Base-by-base conservation (phyloP, 2,888 invertebrate genomes). In the Lapara coniferarum region DNA sequence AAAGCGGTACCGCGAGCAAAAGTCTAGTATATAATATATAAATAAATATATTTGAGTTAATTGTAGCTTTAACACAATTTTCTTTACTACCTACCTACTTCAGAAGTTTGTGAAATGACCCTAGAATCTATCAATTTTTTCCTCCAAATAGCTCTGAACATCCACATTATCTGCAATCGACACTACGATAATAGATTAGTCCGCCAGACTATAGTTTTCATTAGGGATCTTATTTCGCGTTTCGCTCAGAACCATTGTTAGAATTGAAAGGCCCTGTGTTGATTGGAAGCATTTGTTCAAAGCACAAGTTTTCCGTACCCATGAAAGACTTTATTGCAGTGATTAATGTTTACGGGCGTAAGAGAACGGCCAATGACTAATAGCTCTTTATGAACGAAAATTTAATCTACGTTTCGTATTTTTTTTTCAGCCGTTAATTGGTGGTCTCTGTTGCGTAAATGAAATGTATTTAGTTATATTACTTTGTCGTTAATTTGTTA, bases 241-340 rank as follows among this genome's bases (percentile, higher is more conserved):
- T 87, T 87, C 81, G 83, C 81, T 79, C 82, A 56, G 72, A 73
- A 66, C 78, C 74, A 83, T 87, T 84, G 81, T 82, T 79, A 77
- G 81, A 79, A 82, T 85, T 85, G 85, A 86, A 85, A 85, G 79
- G 82, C 79, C 74, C 66, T 75, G 72, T 71, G 5, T 51, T 85
- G 87, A 88, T 89, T 88, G 85, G 87, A 81, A 84, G 83, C 81
- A 84, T 87, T 87, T 87, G 84, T 79, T 80, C 79, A 80, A 82
- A 83, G 82, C 87, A 86, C 85, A 85, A 85, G 83, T 83, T 83
- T 81, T 78, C 78, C 78, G 74, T 77, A 77, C 80, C 79, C 78
- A 77, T 81, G 74, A 81, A 77, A 77, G 80, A 75, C 80, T 81
- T 83, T 87, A 84, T 82, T 83, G 77, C 78, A 71, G 84, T 88